Evolutionary conservation across 2,888 invertebrate species (phyloP).

Genomic region (Venusia cambrica): DNA sequence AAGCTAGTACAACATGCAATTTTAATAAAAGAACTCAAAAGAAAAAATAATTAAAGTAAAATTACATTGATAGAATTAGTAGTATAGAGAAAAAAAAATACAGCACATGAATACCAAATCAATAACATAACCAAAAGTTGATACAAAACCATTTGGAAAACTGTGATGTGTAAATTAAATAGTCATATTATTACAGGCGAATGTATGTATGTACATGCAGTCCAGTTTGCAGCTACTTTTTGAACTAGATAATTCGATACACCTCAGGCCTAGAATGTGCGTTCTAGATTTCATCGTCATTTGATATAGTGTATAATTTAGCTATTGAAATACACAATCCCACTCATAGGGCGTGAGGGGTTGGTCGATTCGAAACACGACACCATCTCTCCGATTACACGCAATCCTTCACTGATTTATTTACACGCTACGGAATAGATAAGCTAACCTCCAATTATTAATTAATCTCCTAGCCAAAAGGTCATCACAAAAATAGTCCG

Average conservation of each 20-base stretch:
- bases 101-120: no score
- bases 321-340: conserved; percentile 40
- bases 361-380: conserved; percentile 61
- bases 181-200: no score
- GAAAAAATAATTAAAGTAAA: no score
- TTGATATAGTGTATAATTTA: conserved; percentile 39
- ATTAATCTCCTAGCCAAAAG: conserved; percentile 19
- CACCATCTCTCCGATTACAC: conserved; percentile 63
- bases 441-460: conserved; percentile 40
- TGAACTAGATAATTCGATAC: conserved; percentile 15
- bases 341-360: conserved; percentile 51
- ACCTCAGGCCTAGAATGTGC: conserved; percentile 18
- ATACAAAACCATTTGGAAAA: no score
- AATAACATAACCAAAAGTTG: no score
- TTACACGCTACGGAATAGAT: conserved; percentile 44
- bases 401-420: conserved; percentile 55
- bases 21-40: no score
- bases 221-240: conserved; percentile 3
- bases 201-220: not conserved
- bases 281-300: conserved; percentile 37
- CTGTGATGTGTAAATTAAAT: no score
- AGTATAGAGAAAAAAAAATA: no score
- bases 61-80: no score
- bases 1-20: no score
- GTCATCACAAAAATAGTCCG: conserved; percentile 7